Percentiles rank a stretch among this genome's conserved stretches.
phyloP scores from a whole-genome alignment of 2,797 vertebrate genomes.

The Calcarius lapponicus region DNA sequence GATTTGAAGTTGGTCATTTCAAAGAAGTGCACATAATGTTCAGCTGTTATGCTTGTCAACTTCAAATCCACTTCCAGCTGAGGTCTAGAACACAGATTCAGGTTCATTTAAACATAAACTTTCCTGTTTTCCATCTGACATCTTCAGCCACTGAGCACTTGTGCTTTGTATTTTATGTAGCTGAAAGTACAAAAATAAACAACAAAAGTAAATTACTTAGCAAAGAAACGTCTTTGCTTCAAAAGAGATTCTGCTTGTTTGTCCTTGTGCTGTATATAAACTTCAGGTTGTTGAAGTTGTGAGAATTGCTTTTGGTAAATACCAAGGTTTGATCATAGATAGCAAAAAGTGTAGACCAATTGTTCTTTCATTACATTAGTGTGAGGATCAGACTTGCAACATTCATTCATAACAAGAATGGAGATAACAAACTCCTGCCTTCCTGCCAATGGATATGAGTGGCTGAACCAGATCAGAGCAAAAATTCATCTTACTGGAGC shows the following conservation, averaged over 20 bases:
- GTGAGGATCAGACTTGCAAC: background rate
- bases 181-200: conserved; percentile 14
- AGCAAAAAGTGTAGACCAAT: background rate
- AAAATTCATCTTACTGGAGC: background rate
- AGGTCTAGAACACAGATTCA: conserved; percentile 25
- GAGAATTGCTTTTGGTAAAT: background rate
- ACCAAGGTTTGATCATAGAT: background rate
- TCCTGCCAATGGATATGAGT: background rate
- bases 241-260: background rate
- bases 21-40: background rate
- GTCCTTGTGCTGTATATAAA: conserved; percentile 34
- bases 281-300: background rate
- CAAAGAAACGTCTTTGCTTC: background rate
- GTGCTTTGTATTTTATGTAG: conserved; percentile 9
- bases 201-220: background rate
- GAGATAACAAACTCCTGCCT: background rate
- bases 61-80: conserved; percentile 46
- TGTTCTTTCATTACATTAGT: background rate
- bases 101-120: conserved; percentile 40
- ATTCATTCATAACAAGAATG: background rate
- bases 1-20: conserved; percentile 1
- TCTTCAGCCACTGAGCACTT: background rate
- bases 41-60: conserved; percentile 23
- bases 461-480: background rate
- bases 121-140: conserved; percentile 29